Evolutionary conservation across 2,888 invertebrate genomes (phyloP), one percentile per base, ranked within the genome.

Genomic region (Atethmia centrago): DNA sequence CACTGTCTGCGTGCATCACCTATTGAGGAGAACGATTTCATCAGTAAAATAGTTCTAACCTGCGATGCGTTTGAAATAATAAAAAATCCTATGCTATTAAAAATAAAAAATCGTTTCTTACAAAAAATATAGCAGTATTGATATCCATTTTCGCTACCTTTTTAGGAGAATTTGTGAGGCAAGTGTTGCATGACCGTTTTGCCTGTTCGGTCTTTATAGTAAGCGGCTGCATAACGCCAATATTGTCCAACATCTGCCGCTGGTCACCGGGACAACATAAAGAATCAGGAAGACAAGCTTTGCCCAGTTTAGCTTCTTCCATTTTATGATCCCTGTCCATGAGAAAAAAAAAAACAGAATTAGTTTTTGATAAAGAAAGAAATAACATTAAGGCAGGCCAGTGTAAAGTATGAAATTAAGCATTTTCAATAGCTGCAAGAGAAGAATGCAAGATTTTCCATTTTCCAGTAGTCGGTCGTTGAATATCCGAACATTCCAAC

Each of bases 1-100:
- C 97, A 71, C 97, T 96, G 84, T 97, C 97, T 47, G 96, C 90
- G 87, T 95, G 96, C 72, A 95, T 91, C n/a, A 95, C 90, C 96
- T 96, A 51, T 62, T 64, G 36, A 68, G 16, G 36, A 68, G 45
- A 63, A 71, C 28, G 0, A 31, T 62, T 53, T 70, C 36, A 61
- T 61, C 21, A 55, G 42, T 70, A 28, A 28, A 16, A 62, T 62
- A 49, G 16, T 19, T 45, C 25, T 4, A 70, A 21, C n/a, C 12
- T 2, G 36, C 0, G n/a, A 21, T 4, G 19, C 19, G 25, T 63
- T 63, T 31, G n/a, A 59, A 71, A 77, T 51, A 55, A 45, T 53
- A 62, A 49, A 65, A 80, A 66, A 47, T 49, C 55, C 66, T 72
- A 65, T 47, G 55, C 51, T 66, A 69, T 4, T 47, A 64, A 71